Evolutionary conservation across 2,888 invertebrate genomes (phyloP).

Genomic region (Gortyna flavago): DNA sequence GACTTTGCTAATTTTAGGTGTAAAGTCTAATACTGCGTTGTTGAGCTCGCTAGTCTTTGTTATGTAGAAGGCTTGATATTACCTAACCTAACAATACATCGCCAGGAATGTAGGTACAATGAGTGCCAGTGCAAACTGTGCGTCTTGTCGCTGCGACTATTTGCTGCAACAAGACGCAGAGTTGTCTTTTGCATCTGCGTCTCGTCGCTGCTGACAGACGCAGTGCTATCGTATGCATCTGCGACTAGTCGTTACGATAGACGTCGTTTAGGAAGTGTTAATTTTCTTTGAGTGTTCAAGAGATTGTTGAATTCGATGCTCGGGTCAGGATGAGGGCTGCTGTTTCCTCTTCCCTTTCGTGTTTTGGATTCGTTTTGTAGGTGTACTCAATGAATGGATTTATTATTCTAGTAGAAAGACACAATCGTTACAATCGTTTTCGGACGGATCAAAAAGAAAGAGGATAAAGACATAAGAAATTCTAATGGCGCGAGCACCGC

Average conservation of each 20-base stretch:
- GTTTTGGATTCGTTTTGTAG: too few species aligned
- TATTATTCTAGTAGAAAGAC: too few species aligned
- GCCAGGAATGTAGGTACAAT: not conserved
- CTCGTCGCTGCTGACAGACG: too few species aligned
- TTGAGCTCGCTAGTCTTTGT: not conserved
- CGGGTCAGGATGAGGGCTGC: too few species aligned
- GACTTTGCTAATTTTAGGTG: constrained; percentile 10
- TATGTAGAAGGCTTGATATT: not conserved
- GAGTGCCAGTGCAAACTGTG: not conserved
- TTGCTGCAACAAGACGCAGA: not conserved
- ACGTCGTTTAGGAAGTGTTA: not conserved
- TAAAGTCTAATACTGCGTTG: not conserved
- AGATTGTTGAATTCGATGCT: too few species aligned
- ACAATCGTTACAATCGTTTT: too few species aligned
- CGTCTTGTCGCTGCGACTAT: not conserved
- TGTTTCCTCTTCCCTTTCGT: too few species aligned
- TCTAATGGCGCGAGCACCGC: too few species aligned
- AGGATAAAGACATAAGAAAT: too few species aligned
- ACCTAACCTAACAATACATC: not conserved
- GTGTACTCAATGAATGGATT: too few species aligned
- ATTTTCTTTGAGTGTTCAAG: not conserved
- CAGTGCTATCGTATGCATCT: not conserved
- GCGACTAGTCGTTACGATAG: not conserved
- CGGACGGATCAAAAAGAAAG: too few species aligned
- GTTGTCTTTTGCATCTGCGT: not conserved